Conservation (phyloP, 2,113 vertebrate genomes). For the Myanophis thanlyinensis region DNA sequence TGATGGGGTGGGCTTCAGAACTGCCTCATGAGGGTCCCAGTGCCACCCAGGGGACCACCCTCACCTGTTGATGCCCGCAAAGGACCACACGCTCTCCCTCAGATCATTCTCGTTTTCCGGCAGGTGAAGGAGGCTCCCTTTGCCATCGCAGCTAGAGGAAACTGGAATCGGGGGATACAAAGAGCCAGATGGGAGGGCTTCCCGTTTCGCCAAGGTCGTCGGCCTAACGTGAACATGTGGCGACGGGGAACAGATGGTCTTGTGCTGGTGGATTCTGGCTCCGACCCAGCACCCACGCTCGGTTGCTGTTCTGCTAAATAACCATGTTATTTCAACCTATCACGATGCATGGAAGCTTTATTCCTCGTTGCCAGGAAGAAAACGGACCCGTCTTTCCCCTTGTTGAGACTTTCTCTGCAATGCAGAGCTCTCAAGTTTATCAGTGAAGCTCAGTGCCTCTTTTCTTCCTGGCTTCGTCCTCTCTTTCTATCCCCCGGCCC, state of each 20-base stretch:
- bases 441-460: not conserved
- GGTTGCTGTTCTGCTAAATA: not conserved
- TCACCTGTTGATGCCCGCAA: constrained; percentile 84
- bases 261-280: not conserved
- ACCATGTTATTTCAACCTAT: not conserved
- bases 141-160: constrained; percentile 53
- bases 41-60: constrained; percentile 29
- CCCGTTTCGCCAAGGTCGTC: accelerated
- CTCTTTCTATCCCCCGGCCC: no score
- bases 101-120: constrained; percentile 83
- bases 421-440: not conserved
- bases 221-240: not conserved
- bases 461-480: not conserved
- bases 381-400: not conserved
- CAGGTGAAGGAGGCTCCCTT: constrained; percentile 63
- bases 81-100: constrained; percentile 87
- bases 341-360: not conserved
- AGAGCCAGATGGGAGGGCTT: not conserved
- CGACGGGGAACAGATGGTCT: not conserved
- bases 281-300: not conserved
- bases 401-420: not conserved
- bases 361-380: accelerated
- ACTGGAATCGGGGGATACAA: constrained; percentile 1
- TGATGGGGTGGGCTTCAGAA: no score
- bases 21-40: no score